Conservation (phyloP, 2,113 vertebrate genomes). For the Dascyllus trimaculatus region DNA sequence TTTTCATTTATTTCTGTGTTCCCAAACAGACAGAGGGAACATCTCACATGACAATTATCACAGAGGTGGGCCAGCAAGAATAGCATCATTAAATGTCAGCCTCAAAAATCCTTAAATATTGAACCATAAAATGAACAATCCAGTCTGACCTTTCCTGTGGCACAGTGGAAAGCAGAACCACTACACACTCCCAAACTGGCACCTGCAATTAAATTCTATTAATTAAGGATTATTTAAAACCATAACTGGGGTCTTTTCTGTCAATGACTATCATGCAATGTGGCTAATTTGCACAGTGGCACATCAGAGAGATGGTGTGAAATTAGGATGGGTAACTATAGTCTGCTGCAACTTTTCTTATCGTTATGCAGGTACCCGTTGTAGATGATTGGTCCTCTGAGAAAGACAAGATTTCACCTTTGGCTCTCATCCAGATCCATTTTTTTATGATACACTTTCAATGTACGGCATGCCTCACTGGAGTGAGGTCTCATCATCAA, state of each 20-base stretch:
- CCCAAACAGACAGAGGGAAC: neutral
- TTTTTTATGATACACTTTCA: no score
- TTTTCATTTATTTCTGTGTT: neutral
- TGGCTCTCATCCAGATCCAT: no score
- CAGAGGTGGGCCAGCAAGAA: neutral
- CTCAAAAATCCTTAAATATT: constrained; percentile 20
- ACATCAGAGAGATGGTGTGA: no score
- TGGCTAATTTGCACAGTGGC: neutral
- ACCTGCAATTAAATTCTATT: neutral
- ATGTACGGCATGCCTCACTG: no score
- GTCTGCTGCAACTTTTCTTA: no score
- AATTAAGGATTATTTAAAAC: constrained; percentile 22
- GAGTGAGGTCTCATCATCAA: no score
- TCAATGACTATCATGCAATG: neutral
- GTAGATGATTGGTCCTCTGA: no score
- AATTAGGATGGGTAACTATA: neutral
- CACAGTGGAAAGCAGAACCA: neutral
- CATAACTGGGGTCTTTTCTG: neutral
- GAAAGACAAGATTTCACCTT: no score
- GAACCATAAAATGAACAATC: constrained; percentile 14
- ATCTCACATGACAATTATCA: neutral
- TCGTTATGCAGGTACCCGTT: no score
- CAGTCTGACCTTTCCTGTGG: constrained; percentile 36
- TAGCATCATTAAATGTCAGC: constrained; percentile 27
- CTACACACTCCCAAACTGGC: neutral